These are phyloP conservation scores for Oxytorus armatus DNA, from an alignment of 2,888 invertebrate genomes.

Conservation along the genomic window DNA sequence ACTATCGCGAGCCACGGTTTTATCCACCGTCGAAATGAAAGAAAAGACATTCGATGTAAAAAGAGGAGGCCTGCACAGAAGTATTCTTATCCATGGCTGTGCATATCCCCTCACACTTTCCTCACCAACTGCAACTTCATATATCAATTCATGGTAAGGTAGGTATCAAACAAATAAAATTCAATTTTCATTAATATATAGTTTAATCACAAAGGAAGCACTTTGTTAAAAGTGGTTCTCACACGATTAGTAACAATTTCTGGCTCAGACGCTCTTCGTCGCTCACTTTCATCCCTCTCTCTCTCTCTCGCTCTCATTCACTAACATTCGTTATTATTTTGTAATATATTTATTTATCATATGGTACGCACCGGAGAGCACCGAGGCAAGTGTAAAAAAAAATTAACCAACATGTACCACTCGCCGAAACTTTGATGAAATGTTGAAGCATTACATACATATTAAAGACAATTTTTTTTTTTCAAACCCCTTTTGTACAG, in stretches of 20 bases:
- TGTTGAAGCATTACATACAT: background rate
- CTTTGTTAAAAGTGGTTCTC: constrained; percentile 58
- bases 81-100: too few species aligned
- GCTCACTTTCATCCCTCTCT: constrained; percentile 32
- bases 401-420: background rate
- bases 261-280: constrained; percentile 27
- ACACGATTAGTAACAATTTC: constrained; percentile 58
- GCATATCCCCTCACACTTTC: too few species aligned
- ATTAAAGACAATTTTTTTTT: too few species aligned
- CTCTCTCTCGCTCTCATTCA: background rate
- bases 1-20: too few species aligned
- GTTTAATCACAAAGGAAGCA: constrained; percentile 62
- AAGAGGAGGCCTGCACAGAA: too few species aligned
- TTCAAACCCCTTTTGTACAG: too few species aligned
- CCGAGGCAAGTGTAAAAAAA: background rate
- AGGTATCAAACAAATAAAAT: background rate
- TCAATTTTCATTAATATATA: constrained; percentile 23
- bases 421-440: background rate
- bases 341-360: background rate
- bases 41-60: too few species aligned
- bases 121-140: too few species aligned
- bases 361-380: too few species aligned
- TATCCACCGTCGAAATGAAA: too few species aligned
- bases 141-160: constrained; percentile 9
- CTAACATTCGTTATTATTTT: constrained; percentile 15